phyloP scores from a whole-genome alignment of 2,113 vertebrate species.

The Esox niger region DNA sequence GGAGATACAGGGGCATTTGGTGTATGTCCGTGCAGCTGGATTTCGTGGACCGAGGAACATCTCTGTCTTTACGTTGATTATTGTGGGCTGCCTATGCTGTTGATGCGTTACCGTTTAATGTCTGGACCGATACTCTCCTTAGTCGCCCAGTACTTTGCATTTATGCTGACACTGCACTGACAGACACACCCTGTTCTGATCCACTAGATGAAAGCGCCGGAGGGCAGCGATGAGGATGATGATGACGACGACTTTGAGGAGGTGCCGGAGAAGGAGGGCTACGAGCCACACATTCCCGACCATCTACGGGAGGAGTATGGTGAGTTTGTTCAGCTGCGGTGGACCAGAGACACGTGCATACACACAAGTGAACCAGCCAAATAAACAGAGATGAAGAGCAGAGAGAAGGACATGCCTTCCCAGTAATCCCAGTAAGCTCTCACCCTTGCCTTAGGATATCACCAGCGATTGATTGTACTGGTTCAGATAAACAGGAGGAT shows the following conservation, averaged over 20 bases:
- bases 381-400: slow-evolving; percentile 70
- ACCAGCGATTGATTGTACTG: background rate
- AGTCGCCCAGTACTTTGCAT: too few relatives aligned
- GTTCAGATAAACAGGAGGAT: slow-evolving; percentile 3
- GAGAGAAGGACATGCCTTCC: slow-evolving; percentile 62
- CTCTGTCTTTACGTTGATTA: too few relatives aligned
- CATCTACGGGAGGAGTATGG: slow-evolving; percentile 84
- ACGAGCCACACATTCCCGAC: slow-evolving; percentile 85
- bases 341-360: slow-evolving; percentile 40
- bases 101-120: too few relatives aligned
- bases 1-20: too few relatives aligned
- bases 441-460: slow-evolving; percentile 60
- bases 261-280: slow-evolving; percentile 95
- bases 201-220: slow-evolving; percentile 64
- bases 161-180: too few relatives aligned
- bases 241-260: slow-evolving; percentile 88
- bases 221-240: slow-evolving; percentile 72
- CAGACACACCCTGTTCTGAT: too few relatives aligned
- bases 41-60: too few relatives aligned
- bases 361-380: slow-evolving; percentile 46
- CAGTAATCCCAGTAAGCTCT: slow-evolving; percentile 62
- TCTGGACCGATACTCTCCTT: too few relatives aligned
- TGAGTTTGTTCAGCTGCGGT: slow-evolving; percentile 78
- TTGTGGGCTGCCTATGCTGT: too few relatives aligned
- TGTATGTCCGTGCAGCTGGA: too few relatives aligned